Evolutionary conservation across 2,113 vertebrate genomes (phyloP), one percentile per base, ranked within the genome.

Genomic region (Cnemophilus loriae): DNA sequence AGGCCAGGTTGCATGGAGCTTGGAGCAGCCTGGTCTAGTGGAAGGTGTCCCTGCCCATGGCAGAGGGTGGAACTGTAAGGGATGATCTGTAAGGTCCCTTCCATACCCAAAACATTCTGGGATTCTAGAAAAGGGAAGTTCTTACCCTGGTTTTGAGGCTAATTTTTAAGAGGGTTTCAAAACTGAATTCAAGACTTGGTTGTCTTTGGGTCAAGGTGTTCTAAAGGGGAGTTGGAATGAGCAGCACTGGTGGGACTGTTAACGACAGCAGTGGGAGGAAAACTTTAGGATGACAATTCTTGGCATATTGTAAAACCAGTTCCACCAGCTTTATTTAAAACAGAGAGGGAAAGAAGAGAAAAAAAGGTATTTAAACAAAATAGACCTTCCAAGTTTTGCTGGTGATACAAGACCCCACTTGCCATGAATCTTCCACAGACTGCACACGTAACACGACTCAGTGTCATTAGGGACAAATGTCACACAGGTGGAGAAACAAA

Each of bases 361-460:
- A 33, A 90, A 82, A 70, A 5, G 22, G 33, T 17, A 59, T 68
- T 87, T 39, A 35, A 84, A 79, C 23, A 89, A 74, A 89, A 90
- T 0, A 59, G 42, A 78, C 2, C 6, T 63, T 83, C 18, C 4
- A 50, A 84, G 42, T 67, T n/a, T n/a, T n/a, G n/a, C n/a, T n/a
- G n/a, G n/a, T n/a, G n/a, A n/a, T n/a, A n/a, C n/a, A n/a, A n/a
- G n/a, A n/a, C n/a, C n/a, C n/a, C n/a, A n/a, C n/a, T n/a, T n/a
- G 35, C 49, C 60, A 42, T 12, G 50, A 53, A 47, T 84, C 55
- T 57, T 76, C 50, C 71, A n/a, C 50, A 46, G 69, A 32, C 24
- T 22, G 39, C 61, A 65, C 2, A 1, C 8, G 6, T 9, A 13
- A 53, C 42, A 61, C 3, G 2, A 30, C 21, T 32, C 17, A 1